Conservation (phyloP, 2,797 vertebrate species). For the Iguana delicatissima region DNA sequence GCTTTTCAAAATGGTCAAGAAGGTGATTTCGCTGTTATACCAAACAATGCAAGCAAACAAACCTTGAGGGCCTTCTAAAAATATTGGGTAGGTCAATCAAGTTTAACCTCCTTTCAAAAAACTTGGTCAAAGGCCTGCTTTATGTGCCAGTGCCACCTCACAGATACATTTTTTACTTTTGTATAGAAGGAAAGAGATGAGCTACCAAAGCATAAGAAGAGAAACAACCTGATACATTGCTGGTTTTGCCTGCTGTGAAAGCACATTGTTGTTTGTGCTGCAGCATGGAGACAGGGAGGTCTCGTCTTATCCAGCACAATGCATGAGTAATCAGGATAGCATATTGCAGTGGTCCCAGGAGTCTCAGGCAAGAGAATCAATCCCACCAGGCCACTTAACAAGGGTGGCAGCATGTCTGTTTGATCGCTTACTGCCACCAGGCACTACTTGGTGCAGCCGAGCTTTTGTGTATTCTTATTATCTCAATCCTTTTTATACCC, state of each 20-base stretch:
- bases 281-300: not conserved
- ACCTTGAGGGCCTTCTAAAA: not conserved
- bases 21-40: not conserved
- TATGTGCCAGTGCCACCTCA: not conserved
- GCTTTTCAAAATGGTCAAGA: too few species aligned
- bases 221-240: not conserved
- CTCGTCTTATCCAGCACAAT: not conserved
- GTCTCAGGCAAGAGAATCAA: not conserved
- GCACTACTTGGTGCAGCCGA: not conserved
- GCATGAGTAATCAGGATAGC: not conserved
- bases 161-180: not conserved
- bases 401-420: not conserved
- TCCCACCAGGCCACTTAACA: not conserved
- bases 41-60: not conserved
- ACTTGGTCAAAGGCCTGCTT: conserved; percentile 9
- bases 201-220: not conserved
- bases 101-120: not conserved
- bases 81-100: not conserved
- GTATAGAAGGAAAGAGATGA: not conserved
- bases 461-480: not conserved
- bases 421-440: not conserved
- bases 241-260: not conserved
- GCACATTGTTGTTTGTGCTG: conserved; percentile 28
- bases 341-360: not conserved
- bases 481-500: not conserved